Conservation (phyloP, 2,888 invertebrate species). For the Penaeus monodon region DNA sequence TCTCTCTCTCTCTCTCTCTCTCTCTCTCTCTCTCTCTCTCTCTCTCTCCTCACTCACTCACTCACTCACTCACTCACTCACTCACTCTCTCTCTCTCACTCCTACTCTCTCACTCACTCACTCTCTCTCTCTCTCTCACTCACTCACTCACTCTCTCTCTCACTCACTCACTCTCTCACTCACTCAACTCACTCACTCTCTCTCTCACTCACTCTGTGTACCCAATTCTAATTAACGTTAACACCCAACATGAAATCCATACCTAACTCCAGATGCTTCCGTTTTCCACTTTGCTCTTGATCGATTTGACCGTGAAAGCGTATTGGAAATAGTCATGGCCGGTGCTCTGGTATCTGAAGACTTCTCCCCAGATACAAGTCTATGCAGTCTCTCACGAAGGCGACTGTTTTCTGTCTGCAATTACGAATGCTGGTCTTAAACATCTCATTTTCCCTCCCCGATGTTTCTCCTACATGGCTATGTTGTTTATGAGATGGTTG, state of each 20-base stretch:
- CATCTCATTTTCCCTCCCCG: too few relatives aligned
- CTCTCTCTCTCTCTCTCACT: too few relatives aligned
- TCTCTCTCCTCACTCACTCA: too few relatives aligned
- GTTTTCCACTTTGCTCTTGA: constrained; percentile 55
- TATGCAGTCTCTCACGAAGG: constrained; percentile 42
- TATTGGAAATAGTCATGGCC: constrained; percentile 22
- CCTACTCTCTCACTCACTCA: too few relatives aligned
- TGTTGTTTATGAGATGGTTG: too few relatives aligned
- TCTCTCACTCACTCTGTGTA: not conserved
- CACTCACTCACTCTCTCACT: too few relatives aligned
- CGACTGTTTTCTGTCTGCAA: constrained; percentile 41
- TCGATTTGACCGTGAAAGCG: constrained; percentile 36
- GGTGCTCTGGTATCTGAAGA: constrained; percentile 18
- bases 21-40: too few relatives aligned
- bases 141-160: too few relatives aligned
- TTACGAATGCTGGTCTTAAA: not conserved
- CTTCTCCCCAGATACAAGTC: constrained; percentile 32
- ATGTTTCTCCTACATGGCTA: too few relatives aligned
- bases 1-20: not conserved
- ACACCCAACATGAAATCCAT: not conserved
- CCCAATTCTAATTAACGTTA: not conserved
- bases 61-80: too few relatives aligned
- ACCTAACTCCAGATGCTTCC: constrained; percentile 47
- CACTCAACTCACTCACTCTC: not conserved
- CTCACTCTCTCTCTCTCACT: not conserved